Percentiles rank a stretch among this genome's conserved stretches.
Conservation (phyloP, 2,888 invertebrate genomes). For the Phyllotreta striolata region DNA sequence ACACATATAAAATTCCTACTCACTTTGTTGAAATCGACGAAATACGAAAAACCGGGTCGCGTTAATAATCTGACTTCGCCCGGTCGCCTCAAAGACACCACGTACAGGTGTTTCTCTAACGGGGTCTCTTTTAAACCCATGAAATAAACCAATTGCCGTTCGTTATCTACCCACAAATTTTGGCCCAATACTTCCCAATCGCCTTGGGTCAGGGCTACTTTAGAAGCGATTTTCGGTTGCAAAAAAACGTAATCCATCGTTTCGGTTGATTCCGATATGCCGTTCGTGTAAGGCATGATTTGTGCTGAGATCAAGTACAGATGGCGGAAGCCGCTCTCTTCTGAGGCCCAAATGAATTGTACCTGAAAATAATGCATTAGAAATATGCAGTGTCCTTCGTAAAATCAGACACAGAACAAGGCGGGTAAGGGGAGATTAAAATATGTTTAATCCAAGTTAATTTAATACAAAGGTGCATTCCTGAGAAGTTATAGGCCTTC, state of each 20-base stretch:
- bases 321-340: slow-evolving; percentile 90
- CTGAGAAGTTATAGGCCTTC: too few species aligned
- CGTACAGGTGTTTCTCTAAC: slow-evolving; percentile 92
- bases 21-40: slow-evolving; percentile 81
- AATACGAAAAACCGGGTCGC: slow-evolving; percentile 84
- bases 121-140: slow-evolving; percentile 90
- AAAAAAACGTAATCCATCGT: slow-evolving; percentile 63
- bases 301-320: slow-evolving; percentile 81
- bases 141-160: slow-evolving; percentile 85
- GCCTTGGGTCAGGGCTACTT: slow-evolving; percentile 82
- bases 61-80: slow-evolving; percentile 80
- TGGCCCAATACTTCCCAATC: slow-evolving; percentile 93
- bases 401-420: too few species aligned
- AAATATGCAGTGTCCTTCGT: too few species aligned
- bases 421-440: slow-evolving; percentile 2
- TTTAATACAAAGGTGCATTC: slow-evolving; percentile 12
- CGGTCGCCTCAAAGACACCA: slow-evolving; percentile 76
- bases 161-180: slow-evolving; percentile 87
- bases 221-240: slow-evolving; percentile 72
- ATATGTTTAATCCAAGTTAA: background rate
- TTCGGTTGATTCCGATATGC: slow-evolving; percentile 64
- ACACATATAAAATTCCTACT: slow-evolving; percentile 15
- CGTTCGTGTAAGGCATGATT: slow-evolving; percentile 64
- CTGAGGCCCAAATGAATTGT: slow-evolving; percentile 90
- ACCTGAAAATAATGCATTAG: slow-evolving; percentile 48